Percentiles rank a stretch among this genome's conserved stretches.
Conservation (phyloP, 2,888 invertebrate genomes). For the Caenorhabditis doughertyi region DNA sequence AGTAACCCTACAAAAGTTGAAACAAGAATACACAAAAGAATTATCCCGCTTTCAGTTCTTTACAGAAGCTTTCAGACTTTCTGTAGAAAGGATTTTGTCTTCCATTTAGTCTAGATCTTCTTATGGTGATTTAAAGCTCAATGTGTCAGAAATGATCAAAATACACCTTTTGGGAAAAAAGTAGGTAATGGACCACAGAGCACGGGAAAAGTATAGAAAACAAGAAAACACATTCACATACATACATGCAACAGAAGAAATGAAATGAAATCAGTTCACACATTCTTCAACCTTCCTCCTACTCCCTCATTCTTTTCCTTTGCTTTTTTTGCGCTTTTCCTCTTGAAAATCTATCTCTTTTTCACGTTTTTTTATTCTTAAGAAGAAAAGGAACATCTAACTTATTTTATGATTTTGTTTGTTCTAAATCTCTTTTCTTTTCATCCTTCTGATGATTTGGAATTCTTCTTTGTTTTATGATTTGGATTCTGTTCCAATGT, state of each 20-base stretch:
- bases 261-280: conserved; percentile 57
- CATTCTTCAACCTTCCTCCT: conserved; percentile 42
- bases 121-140: too few relatives aligned
- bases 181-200: not conserved
- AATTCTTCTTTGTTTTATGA: not conserved
- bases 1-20: too few relatives aligned
- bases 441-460: not conserved
- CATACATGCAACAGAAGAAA: conserved; percentile 9
- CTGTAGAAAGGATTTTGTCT: too few relatives aligned
- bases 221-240: conserved; percentile 16
- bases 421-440: conserved; percentile 9
- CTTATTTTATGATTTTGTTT: conserved; percentile 32
- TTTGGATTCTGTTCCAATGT: not conserved
- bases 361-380: conserved; percentile 2
- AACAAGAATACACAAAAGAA: too few relatives aligned
- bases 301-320: not conserved
- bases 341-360: conserved; percentile 27
- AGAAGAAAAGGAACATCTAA: conserved; percentile 25
- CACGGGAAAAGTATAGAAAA: conserved; percentile 20
- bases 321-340: conserved; percentile 12
- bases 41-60: too few relatives aligned
- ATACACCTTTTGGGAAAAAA: not conserved
- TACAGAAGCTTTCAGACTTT: too few relatives aligned
- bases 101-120: too few relatives aligned
- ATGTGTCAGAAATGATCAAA: too few relatives aligned